Percentiles rank a stretch among this genome's conserved stretches.
phyloP scores from a whole-genome alignment of 2,888 invertebrate species.

The Seira sanloemensis region DNA sequence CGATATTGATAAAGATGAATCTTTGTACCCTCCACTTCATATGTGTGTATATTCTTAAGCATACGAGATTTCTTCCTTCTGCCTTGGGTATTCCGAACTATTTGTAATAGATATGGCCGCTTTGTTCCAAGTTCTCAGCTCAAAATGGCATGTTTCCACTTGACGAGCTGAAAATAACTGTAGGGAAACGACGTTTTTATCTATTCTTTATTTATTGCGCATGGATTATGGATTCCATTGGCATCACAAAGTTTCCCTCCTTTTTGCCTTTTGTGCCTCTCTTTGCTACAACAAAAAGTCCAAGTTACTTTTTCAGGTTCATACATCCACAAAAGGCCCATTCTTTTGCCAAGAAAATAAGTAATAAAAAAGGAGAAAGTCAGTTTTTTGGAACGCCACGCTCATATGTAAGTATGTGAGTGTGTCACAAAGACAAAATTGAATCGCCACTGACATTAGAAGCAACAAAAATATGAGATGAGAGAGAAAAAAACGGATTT shows the following conservation, averaged over 20 bases:
- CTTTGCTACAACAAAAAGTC: background rate
- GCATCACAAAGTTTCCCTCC: background rate
- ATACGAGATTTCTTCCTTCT: no score
- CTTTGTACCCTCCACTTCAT: no score
- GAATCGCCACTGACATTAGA: slow-evolving; percentile 2
- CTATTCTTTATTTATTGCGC: slow-evolving; percentile 12
- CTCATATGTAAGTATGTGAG: background rate
- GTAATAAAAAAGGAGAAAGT: background rate
- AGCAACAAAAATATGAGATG: background rate
- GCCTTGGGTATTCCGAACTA: no score
- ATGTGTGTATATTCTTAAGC: no score
- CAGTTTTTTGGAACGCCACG: background rate
- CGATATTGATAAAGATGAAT: slow-evolving; percentile 18
- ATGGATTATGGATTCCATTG: slow-evolving; percentile 15
- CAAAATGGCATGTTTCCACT: background rate
- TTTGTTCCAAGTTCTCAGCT: no score
- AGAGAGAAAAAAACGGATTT: background rate
- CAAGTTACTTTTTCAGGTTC: slow-evolving; percentile 24
- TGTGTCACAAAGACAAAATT: background rate
- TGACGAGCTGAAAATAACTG: background rate
- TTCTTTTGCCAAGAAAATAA: background rate
- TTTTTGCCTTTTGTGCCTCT: background rate
- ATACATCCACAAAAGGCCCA: no score
- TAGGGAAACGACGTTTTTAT: background rate
- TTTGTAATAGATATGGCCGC: no score